Evolutionary conservation across 2,888 invertebrate species (phyloP), one percentile per base, ranked within the genome.

Genomic region (Gymnocheta viridis): DNA sequence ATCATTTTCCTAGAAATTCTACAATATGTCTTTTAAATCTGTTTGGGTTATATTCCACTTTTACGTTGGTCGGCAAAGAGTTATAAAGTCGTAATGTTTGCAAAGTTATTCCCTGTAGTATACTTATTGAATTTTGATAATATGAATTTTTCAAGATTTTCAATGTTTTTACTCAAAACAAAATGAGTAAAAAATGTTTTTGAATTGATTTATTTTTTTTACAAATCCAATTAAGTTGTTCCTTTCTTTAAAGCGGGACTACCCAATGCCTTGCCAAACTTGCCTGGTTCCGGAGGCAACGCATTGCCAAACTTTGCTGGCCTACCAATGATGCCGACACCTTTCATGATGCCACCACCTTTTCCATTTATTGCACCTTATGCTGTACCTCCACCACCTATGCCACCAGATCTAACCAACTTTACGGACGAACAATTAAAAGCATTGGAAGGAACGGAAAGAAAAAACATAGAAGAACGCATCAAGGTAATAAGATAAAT

Each of bases 401-500:
- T 96, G 44, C 96, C 97, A 54, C 94, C 94, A 44, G 94, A 95
- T 88, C 94, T 98, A 82, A 94, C 95, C 62, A 94, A 94, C 41
- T 93, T 99, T 67, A 94, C 95, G 51, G 95, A 95, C 58, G 98
- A 97, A 58, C 98, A 99, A 89, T 93, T 99, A 73, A 93, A 94
- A 79, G 93, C 94, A 17, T 94, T 99, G 95, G 99, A 99, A 92
- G 98, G 98, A 35, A 95, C 94, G 86, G 96, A 97, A 88, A 94
- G 99, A 83, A 94, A 95, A 86, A 96, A 97, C 87, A 94, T 99
- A 41, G 98, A 99, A 91, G 98, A 98, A 5, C 94, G 99, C 84
- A 95, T 99, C 85, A 96, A 96, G 93, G 94, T 94, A 86, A 62
- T 49, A 5, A 14, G 14, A 32, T 14, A 47, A 32, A 66, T 78